Conservation (phyloP, 2,113 vertebrate genomes). For the Oncorhynchus kisutch region DNA sequence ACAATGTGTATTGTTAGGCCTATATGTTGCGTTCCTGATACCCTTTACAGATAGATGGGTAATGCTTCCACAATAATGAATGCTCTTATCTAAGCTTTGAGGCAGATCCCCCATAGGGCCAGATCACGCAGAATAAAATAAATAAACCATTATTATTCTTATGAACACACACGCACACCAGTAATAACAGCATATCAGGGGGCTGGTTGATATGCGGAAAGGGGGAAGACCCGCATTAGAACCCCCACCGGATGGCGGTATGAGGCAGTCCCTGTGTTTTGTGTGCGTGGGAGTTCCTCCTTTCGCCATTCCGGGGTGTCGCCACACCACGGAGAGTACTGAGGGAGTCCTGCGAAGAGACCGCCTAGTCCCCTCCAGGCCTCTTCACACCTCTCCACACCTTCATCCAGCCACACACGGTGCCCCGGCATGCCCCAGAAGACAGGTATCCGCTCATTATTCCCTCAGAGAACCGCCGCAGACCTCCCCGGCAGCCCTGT, state of each 20-base stretch:
- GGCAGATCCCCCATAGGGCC: too few species aligned
- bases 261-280: constrained; percentile 60
- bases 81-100: too few species aligned
- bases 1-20: too few species aligned
- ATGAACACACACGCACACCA: background rate
- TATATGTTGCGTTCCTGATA: too few species aligned
- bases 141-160: too few species aligned
- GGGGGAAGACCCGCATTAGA: constrained; percentile 57
- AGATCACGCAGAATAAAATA: too few species aligned
- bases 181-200: background rate
- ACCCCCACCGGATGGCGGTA: constrained; percentile 78
- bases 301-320: constrained; percentile 78
- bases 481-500: constrained; percentile 48
- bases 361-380: background rate
- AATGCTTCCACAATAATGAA: too few species aligned
- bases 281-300: constrained; percentile 74
- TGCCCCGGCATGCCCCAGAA: constrained; percentile 60
- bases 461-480: constrained; percentile 57
- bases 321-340: constrained; percentile 49
- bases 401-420: constrained; percentile 26
- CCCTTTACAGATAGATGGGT: too few species aligned
- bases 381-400: constrained; percentile 18
- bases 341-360: constrained; percentile 61
- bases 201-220: background rate
- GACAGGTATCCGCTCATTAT: constrained; percentile 48